phyloP scores from a whole-genome alignment of 2,113 vertebrate species.

The Phoxinus phoxinus region DNA sequence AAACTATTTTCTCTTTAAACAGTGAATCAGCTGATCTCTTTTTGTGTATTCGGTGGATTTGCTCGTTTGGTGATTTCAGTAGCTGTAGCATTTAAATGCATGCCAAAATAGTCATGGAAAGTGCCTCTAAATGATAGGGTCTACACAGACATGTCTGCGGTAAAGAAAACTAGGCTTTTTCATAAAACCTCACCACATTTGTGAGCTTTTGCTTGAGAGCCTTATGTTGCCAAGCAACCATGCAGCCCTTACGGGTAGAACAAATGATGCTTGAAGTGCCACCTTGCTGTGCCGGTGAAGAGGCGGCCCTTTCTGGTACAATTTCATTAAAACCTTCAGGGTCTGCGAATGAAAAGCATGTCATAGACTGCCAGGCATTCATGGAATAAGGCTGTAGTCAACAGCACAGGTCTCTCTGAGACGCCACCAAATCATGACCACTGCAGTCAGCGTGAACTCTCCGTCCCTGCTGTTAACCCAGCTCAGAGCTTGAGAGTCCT shows the following conservation, averaged over 20 bases:
- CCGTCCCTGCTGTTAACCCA: neutral
- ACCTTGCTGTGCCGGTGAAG: slow-evolving; percentile 52
- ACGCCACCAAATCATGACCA: neutral
- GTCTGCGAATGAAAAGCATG: slow-evolving; percentile 42
- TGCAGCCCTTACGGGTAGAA: slow-evolving; percentile 52
- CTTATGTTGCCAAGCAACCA: slow-evolving; percentile 56
- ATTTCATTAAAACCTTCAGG: slow-evolving; percentile 50
- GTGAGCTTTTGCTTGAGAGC: slow-evolving; percentile 51
- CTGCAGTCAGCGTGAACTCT: neutral
- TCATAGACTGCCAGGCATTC: neutral
- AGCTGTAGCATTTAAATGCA: neutral
- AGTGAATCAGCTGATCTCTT: neutral
- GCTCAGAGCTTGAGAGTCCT: neutral
- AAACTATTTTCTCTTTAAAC: neutral
- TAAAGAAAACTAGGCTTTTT: slow-evolving; percentile 42
- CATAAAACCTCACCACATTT: slow-evolving; percentile 43
- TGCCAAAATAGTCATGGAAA: slow-evolving; percentile 19
- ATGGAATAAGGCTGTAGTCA: slow-evolving; percentile 2
- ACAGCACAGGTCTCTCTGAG: neutral
- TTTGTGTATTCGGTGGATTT: neutral
- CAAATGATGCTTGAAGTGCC: slow-evolving; percentile 59
- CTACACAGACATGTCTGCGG: slow-evolving; percentile 13
- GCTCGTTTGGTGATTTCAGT: neutral
- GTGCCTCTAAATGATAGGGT: slow-evolving; percentile 55
- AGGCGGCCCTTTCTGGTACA: slow-evolving; percentile 37